Evolutionary conservation across 2,113 vertebrate species (phyloP), one percentile per base, ranked within the genome.

Genomic region (Pteropus alecto): DNA sequence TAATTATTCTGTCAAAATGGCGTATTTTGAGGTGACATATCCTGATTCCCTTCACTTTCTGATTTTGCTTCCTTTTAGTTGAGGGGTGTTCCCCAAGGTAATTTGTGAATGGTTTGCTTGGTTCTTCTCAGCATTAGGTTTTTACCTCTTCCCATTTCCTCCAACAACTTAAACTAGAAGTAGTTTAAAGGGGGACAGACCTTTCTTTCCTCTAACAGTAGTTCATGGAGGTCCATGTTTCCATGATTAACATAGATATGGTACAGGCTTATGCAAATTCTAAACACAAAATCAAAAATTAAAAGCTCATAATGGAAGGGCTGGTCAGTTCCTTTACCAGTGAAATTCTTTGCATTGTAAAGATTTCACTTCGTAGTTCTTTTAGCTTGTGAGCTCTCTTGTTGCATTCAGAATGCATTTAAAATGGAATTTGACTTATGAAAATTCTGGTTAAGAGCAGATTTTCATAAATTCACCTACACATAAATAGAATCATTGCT

Each of bases 371-470:
- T 86, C 54, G 15, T 81, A 56, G 21, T 88, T 88, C 41, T 48
- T 83, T 94, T 74, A 93, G 51, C 46, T 87, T 61, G 28, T 61
- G 33, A 90, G 38, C 33, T 91, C 5, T 84, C 51, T 48, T 61
- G 22, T 88, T 90, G 28, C 76, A 41, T 82, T 87, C 76, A 35
- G 26, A 35, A 76, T 85, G 58, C 41, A 88, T 74, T 76, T 77
- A 83, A 63, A 90, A 83, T 46, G 19, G 77, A 96, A 68, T 82
- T 89, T 78, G 56, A 84, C 22, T 84, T 96, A 60, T 2, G 26
- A 92, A 90, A 90, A 94, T 85, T 73, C 30, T 78, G 48, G 38
- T 71, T 87, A 82, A 78, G 68, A 93, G 26, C 38, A 77, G 41
- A 84, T 91, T 95, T 90, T 85, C 74, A 15, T 61, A 22, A 96